phyloP scores from a whole-genome alignment of 2,888 invertebrate species.

The Plebejus anna region DNA sequence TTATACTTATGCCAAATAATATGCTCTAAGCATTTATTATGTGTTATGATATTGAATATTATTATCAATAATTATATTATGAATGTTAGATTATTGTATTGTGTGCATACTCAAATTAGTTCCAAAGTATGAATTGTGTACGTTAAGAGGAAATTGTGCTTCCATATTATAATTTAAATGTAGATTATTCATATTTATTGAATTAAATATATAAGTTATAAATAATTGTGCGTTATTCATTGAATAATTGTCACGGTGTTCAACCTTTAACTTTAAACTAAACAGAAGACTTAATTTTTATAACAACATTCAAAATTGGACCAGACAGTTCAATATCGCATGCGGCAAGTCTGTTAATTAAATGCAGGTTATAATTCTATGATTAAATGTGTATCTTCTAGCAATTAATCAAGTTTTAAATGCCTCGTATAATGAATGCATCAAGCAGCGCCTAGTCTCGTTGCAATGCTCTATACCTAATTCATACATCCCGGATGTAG shows the following conservation, averaged over 20 bases:
- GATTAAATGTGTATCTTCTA: too few relatives aligned
- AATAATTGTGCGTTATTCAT: constrained; percentile 19
- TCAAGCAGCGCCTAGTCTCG: too few relatives aligned
- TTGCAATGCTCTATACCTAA: too few relatives aligned
- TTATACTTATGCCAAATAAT: constrained; percentile 6
- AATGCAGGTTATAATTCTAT: too few relatives aligned
- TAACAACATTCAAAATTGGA: too few relatives aligned
- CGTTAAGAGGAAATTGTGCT: constrained; percentile 31
- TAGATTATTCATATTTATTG: constrained; percentile 32
- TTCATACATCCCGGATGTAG: too few relatives aligned
- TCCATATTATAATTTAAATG: constrained; percentile 34
- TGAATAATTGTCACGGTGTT: background rate
- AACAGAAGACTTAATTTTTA: too few relatives aligned
- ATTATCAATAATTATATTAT: constrained; percentile 15
- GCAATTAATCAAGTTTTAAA: too few relatives aligned
- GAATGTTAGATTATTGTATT: constrained; percentile 24
- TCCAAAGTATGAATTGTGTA: constrained; percentile 29
- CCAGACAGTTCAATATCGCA: too few relatives aligned
- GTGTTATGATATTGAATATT: constrained; percentile 19
- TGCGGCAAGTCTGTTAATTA: too few relatives aligned
- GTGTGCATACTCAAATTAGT: constrained; percentile 25
- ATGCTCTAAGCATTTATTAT: constrained; percentile 29
- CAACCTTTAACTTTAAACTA: background rate
- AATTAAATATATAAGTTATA: constrained; percentile 30
- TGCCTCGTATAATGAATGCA: too few relatives aligned